Base-by-base conservation (phyloP, 2,113 vertebrate species). In the Heterochromis multidens region DNA sequence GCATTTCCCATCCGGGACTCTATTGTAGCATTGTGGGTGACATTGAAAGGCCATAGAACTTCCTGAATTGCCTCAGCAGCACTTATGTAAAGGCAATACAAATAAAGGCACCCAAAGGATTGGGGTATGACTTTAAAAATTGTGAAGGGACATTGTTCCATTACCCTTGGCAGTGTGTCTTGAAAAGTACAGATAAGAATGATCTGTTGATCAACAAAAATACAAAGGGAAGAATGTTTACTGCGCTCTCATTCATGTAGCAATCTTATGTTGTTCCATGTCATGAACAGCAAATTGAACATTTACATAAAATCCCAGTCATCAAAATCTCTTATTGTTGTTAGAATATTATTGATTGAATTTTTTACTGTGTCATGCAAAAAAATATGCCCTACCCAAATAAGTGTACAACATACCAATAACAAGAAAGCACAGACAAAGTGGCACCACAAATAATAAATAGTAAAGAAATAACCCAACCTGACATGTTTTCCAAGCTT, bases 81-180 rank as follows among this genome's bases (percentile, higher is more conserved):
- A 43, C 19, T 62, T 46, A 79, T 65, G 72, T 49, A 31, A 83
- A 79, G 43, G 60, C 29, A 58, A 16, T 13, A 62, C 46, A 77
- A 82, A 87, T 80, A 85, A 87, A 76, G 52, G 57, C 29, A 87
- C 46, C 58, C 62, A 2, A 37, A 88, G 77, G 62, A 81, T 58
- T 17, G 16, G 17, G 9, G 6, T 57, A 35, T 76, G 78, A 81
- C 60, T 77, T 82, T 82, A 49, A 29, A 78, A 77, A 72, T 9
- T 49, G 60, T 57, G 76, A 84, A 56, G 33, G 14, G 52, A 31
- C 57, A 57, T 17, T 43, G 70, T 27, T 43, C 61, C 29, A 52
- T 80, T 85, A 76, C 57, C 72, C 37, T 19, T 59, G 25, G 62
- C 70, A 78, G 58, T 29, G 21, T 25, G 40, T 76, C 37, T 80